Base-by-base conservation (phyloP, 2,888 invertebrate genomes). In the Mesorhabditis belari region DNA sequence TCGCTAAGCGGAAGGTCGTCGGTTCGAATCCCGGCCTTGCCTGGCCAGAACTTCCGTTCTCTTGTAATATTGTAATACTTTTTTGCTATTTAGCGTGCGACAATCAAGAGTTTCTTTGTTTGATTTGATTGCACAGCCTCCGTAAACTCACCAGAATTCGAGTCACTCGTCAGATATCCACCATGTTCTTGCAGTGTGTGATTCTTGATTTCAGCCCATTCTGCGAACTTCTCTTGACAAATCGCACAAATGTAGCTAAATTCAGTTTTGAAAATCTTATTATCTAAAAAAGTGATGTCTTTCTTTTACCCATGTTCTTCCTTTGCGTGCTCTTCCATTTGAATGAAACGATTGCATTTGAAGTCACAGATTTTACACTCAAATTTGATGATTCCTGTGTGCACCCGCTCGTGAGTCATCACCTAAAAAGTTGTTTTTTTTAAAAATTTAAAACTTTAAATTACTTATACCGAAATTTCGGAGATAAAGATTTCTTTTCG, bases 351-450 rank as follows among this genome's bases (percentile, higher is more conserved):
- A 60, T 74, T 79, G 49, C 75, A 70, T 57, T 70, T 69, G 55
- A 58, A 68, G 53, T 73, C 73, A 55, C 73, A 69, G 6, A 76
- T 65, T 52, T 69, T 72, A 64, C 81, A 81, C 62, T 81, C 81
- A 57, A 78, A 81, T 57, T 75, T 76, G 35, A 81, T 74, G 60
- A 81, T 81, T 58, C 81, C 81, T n/a, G 81, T 81, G 62, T 81
- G 81, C 50, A 81, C 69, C 21, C 81, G 69, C 58, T 81, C 81
- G 58, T 81, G 81, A n/a, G 79, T 75, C 5, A 76, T 73, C 12
- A 76, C 72, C 73, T 77, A 49, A 24, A 56, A 57, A n/a, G n/a
- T n/a, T n/a, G n/a, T n/a, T n/a, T n/a, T n/a, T n/a, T n/a, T n/a
- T n/a, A n/a, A 35, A 12, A 12, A 12, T 12, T 35, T 35, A 6